A percentile compares a stretch with the other conserved stretches of the same genome.
Evolutionary conservation across 2,797 vertebrate genomes (phyloP).

Genomic region (Yasuhikotakia modesta): DNA sequence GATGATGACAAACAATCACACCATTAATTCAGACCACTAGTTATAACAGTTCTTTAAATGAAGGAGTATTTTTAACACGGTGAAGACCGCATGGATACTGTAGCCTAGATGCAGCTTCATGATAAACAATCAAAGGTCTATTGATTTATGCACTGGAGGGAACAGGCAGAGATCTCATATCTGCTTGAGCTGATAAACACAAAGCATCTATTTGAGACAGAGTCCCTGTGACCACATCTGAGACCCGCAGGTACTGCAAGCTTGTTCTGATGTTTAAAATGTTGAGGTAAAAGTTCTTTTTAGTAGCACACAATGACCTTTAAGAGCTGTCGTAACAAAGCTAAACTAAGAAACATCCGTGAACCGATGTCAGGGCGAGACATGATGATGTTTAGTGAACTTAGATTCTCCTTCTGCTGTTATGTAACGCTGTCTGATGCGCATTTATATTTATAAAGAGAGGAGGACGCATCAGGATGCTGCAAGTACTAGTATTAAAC

Average conservation of each 20-base stretch:
- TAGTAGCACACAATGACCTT: not conserved
- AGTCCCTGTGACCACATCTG: slow-evolving; percentile 9
- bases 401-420: not conserved
- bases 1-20: slow-evolving; percentile 1
- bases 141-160: slow-evolving; percentile 10
- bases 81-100: not conserved
- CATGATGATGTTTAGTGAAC: not conserved
- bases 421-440: not conserved
- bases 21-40: not conserved
- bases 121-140: not conserved
- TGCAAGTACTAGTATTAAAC: not conserved
- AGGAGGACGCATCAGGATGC: not conserved
- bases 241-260: not conserved
- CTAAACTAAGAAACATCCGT: not conserved
- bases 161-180: slow-evolving; percentile 9
- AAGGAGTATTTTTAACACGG: not conserved
- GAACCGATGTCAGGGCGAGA: not conserved
- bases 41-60: not conserved
- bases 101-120: not conserved
- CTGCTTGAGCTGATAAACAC: slow-evolving; percentile 5
- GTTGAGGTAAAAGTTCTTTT: not conserved
- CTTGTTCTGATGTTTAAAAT: not conserved
- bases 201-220: slow-evolving; percentile 23
- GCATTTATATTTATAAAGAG: not conserved
- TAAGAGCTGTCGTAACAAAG: not conserved